Base-by-base conservation (phyloP, 2,888 invertebrate genomes). In the Drosophila multiciliata region DNA sequence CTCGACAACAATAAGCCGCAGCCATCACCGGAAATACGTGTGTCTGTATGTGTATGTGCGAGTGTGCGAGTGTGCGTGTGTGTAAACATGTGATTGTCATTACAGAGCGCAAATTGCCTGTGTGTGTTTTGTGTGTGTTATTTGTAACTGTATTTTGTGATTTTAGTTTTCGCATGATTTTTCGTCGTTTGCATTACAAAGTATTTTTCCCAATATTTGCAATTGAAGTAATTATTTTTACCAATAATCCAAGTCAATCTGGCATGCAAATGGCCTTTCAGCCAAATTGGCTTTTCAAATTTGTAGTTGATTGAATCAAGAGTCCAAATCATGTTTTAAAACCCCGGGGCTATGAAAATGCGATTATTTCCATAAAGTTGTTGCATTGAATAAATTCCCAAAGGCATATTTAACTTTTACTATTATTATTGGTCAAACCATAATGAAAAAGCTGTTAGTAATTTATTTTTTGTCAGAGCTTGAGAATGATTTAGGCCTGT, bases 1-100 rank as follows among this genome's bases (percentile, higher is more conserved):
- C 65, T 35, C 66, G 36, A 54, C 50, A 67, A 64, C 77, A 80
- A 75, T 67, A 50, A 60, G 76, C 66, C 76, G 29, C 80, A 77
- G 60, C 60, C 71, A 61, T 59, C 54, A 33, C 59, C 79, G 80
- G 80, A 79, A 70, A 60, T 75, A 61, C 55, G 62, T 20, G 32
- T 35, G 35, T 17, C 42, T 55, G 29, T 61, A 20, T 48, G 11
- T 45, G 45, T 65, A 54, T 54, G 49, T 50, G 33, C 45, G 45
- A 50, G 64, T 64, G 60, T 55, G 49, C 67, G 64, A 48, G 57
- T 50, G 55, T 58, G 42, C 42, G 61, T 45, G 29, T 49, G 23
- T 20, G 15, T n/a, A 23, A 49, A 20, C 12, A 33, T 66, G 38
- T 61, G 35, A 57, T 33, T 53, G 65, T 67, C 50, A 72, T 68